Percentiles rank a stretch among this genome's conserved stretches.
phyloP scores from a whole-genome alignment of 2,797 vertebrate genomes.

The Scolopax bukidnonensis region DNA sequence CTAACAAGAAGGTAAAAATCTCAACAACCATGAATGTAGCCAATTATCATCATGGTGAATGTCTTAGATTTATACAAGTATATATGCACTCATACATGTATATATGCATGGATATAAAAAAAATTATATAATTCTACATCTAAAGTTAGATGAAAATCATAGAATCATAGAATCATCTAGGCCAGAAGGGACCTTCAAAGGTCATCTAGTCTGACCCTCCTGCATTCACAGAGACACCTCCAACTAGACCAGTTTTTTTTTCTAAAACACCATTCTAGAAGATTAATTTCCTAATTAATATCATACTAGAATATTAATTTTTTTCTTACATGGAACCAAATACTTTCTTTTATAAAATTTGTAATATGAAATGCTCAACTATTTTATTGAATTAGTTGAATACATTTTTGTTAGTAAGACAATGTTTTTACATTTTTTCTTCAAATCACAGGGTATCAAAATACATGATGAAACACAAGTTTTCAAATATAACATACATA shows the following conservation, averaged over 20 bases:
- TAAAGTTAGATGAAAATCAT: background rate
- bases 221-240: too few relatives aligned
- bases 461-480: background rate
- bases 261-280: background rate
- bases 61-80: background rate
- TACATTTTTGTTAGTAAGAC: background rate
- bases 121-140: background rate
- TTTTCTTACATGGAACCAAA: background rate
- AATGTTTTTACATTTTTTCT: background rate
- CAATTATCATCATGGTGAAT: background rate
- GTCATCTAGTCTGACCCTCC: too few relatives aligned
- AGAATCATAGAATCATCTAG: too few relatives aligned
- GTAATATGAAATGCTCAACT: background rate
- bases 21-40: background rate
- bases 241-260: too few relatives aligned
- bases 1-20: background rate
- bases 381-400: background rate
- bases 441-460: background rate
- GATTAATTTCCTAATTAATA: background rate
- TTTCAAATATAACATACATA: background rate
- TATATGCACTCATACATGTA: background rate
- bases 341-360: background rate
- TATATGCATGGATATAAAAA: background rate
- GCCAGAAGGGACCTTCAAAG: too few relatives aligned
- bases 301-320: background rate